These are phyloP conservation scores for Epistrophe grossulariae DNA, from an alignment of 2,888 invertebrate species.

Conservation along the genomic window DNA sequence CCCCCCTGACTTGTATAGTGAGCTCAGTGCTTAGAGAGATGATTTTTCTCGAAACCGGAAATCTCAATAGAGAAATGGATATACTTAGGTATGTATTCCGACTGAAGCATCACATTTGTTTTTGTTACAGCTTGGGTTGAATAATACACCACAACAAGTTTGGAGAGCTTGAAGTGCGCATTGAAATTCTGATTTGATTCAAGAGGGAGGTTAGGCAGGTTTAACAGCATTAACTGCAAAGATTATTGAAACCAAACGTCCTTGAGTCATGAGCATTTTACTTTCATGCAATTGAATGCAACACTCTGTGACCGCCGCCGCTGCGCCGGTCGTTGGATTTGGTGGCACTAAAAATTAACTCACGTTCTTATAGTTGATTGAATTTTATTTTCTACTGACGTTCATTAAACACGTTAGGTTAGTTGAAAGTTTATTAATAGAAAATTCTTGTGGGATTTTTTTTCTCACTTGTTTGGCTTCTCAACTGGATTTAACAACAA, in stretches of 20 bases:
- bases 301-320: too few relatives aligned
- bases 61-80: constrained; percentile 64
- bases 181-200: constrained; percentile 41
- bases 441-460: neutral
- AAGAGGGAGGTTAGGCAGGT: constrained; percentile 7
- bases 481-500: neutral
- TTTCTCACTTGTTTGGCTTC: neutral
- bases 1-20: neutral
- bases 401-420: constrained; percentile 13
- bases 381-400: constrained; percentile 32
- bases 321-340: neutral
- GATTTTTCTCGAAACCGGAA: constrained; percentile 64
- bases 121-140: constrained; percentile 24
- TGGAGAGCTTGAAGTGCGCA: constrained; percentile 39
- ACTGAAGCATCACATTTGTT: neutral
- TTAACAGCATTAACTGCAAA: constrained; percentile 34
- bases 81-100: too few relatives aligned
- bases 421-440: neutral
- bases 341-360: neutral
- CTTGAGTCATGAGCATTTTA: constrained; percentile 53
- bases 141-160: neutral
- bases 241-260: constrained; percentile 38
- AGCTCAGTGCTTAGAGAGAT: neutral
- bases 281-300: constrained; percentile 49
- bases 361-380: constrained; percentile 46